Conservation (phyloP, 2,797 vertebrate species). For the Chloroceryle amazona region DNA sequence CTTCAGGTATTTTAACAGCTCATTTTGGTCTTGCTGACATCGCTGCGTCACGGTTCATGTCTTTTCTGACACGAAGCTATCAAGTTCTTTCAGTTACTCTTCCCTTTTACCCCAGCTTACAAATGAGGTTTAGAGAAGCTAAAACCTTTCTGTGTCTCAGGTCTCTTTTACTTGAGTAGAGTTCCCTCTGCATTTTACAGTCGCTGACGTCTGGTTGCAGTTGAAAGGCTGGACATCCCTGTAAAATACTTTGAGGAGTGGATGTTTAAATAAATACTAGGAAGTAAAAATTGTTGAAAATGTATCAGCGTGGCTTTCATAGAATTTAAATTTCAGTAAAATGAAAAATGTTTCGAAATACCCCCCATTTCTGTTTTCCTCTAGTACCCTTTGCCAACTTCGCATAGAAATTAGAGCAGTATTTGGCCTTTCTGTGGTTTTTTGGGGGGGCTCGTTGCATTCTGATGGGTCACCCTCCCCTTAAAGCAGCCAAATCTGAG, state of each 20-base stretch:
- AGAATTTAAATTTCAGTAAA: not conserved
- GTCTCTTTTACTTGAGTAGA: constrained; percentile 21
- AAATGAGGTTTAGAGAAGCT: constrained; percentile 62
- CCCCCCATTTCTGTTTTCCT: not conserved
- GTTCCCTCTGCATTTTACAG: constrained; percentile 21
- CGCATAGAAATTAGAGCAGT: not conserved
- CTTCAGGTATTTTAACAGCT: constrained; percentile 57
- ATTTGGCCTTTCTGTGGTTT: not conserved
- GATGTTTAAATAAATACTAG: not conserved
- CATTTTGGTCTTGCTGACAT: constrained; percentile 51
- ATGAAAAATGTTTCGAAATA: not conserved
- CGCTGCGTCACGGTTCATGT: constrained; percentile 50
- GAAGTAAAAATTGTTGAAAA: not conserved
- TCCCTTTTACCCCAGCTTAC: constrained; percentile 44
- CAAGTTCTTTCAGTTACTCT: constrained; percentile 52
- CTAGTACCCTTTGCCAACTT: not conserved
- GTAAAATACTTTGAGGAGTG: not conserved
- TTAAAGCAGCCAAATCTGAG: not conserved
- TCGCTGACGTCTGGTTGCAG: not conserved
- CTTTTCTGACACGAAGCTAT: constrained; percentile 55
- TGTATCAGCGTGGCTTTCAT: accelerated
- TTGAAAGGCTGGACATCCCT: not conserved
- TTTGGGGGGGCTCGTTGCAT: accelerated
- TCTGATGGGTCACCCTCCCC: accelerated
- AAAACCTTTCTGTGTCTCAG: not conserved